Base-by-base conservation (phyloP, 2,888 invertebrate species). In the Macaria notata region DNA sequence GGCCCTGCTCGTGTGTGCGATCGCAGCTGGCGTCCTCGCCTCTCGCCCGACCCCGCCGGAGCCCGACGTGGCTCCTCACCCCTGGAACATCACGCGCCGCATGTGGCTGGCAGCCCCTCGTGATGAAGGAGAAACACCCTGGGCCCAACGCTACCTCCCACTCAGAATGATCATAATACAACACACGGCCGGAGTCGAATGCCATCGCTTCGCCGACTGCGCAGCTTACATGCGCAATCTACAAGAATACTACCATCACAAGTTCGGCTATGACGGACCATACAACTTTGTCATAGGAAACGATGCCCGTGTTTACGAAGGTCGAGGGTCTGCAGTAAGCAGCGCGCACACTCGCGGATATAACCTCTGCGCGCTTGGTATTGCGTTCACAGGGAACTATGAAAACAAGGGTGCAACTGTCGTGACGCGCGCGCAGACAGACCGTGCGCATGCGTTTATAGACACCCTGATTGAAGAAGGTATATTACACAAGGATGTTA, bases 201-300 rank as follows among this genome's bases (percentile, higher is more conserved):
- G 90, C 63, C 39, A 64, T 31, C 53, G 61, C 1, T 88, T 87
- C 67, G 58, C 62, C 3, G 62, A 69, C 31, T 90, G 90, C 61
- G 86, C 86, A 0, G 83, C 85, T 0, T 79, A 82, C 54, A 41
- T 90, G 39, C 71, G 85, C 3, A 81, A 66, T 45, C 41, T 89
- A 1, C 88, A 90, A 65, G 4, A 31, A 3, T 81, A 76, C 61
- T 84, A 60, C 60, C 36, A 76, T 4, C 52, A 55, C 0, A 19
- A 46, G 0, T 9, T 56, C 0, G 33, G 59, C 1, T 68, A 72
- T 29, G 73, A 74, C 50, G 48, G 72, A 5, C 71, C 73, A 0
- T 94, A 94, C 69, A 94, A 92, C 70, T 94, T 93, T 66, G 60
- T 94, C 8, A 84, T 94, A 4, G 94, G 94, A 3, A 94, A 93